Base-by-base conservation (phyloP, 2,888 invertebrate species). In the Nezara viridula region DNA sequence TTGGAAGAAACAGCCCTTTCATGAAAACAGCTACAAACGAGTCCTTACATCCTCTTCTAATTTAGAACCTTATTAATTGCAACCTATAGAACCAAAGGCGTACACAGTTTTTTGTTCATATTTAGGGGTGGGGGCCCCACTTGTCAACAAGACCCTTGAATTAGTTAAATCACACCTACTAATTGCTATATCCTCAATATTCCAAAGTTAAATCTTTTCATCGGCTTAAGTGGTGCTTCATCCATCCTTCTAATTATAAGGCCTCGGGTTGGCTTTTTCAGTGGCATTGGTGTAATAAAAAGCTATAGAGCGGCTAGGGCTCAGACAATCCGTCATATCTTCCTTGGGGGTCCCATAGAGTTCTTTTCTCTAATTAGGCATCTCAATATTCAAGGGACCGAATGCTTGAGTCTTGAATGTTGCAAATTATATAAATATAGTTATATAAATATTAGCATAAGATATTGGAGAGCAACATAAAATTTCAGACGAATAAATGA, bases 151-250 rank as follows among this genome's bases (percentile, higher is more conserved):
- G 77, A 77, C 77, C 19, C 77, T 77, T 77, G 77, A 77, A 77
- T 77, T 77, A 77, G 77, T 77, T 77, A 77, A 77, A 77, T 77
- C 77, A 77, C 77, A 77, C 77, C 77, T 77, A 77, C 77, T 77
- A 77, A 77, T 77, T 77, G 77, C 77, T 77, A 77, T 77, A 77
- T 77, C 77, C 77, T 77, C 77, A 77, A 77, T 77, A 77, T 77
- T 77, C 77, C 77, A 77, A 77, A 77, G 77, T 77, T 40, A 40
- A 77, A 77, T 77, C 77, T 77, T 77, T 77, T 77, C 77, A 77
- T 37, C 32, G 24, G 40, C 40, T 40, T 77, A 77, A 77, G 77
- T 77, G 77, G 77, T 77, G 77, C 77, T 77, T 40, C 77, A 77
- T 77, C 40, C 40, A 40, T 37, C 77, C 77, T 77, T 77, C 77